Evolutionary conservation across 2,888 invertebrate genomes (phyloP).

Genomic region (Dryomyza anilis): DNA sequence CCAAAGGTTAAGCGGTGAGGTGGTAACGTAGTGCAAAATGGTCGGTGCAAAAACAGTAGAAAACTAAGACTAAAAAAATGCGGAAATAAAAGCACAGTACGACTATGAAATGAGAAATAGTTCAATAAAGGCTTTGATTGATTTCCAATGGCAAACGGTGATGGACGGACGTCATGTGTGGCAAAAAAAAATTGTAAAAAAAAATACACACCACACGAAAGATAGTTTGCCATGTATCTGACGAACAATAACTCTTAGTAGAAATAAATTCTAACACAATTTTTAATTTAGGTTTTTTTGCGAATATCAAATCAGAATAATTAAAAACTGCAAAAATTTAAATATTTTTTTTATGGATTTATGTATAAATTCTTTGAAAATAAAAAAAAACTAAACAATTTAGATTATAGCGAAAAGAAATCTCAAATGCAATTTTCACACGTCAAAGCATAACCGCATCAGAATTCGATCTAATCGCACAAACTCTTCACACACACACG

Average conservation of each 20-base stretch:
- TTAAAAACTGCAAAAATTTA: neutral
- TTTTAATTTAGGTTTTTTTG: neutral
- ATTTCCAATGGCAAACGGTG: no score
- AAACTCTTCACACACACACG: neutral
- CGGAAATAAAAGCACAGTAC: neutral
- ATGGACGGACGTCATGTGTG: conserved; percentile 3
- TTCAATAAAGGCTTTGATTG: conserved; percentile 19
- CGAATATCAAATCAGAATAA: no score
- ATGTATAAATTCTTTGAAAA: neutral
- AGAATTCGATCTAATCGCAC: conserved; percentile 22
- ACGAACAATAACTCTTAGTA: neutral
- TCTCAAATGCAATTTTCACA: conserved; percentile 18
- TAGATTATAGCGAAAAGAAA: no score
- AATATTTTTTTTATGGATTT: neutral
- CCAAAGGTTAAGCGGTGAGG: no score
- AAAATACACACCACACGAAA: neutral
- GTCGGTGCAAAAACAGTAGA: no score
- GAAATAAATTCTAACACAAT: neutral
- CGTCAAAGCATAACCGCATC: conserved; percentile 23
- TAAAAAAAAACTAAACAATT: no score
- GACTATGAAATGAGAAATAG: conserved; percentile 16
- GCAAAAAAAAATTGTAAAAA: neutral
- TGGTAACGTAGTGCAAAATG: no score
- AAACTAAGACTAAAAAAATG: neutral
- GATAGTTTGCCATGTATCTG: neutral